Percentiles rank a stretch among this genome's conserved stretches.
Conservation (phyloP, 2,888 invertebrate species). For the Lithodes maja region DNA sequence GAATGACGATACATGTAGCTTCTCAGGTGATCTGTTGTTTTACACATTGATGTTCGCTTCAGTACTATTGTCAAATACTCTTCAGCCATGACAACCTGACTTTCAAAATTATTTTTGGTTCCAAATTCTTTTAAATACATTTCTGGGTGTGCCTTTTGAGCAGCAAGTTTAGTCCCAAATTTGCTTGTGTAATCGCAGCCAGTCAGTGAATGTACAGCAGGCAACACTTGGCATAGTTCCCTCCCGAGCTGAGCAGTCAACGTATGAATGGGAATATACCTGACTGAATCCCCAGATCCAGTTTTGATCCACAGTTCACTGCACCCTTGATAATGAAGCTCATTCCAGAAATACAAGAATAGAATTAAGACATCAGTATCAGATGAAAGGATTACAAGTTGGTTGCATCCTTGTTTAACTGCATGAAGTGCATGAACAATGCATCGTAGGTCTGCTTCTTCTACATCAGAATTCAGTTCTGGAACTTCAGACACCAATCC, state of each 20-base stretch:
- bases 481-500: slow-evolving; percentile 25
- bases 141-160: neutral
- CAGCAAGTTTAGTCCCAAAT: slow-evolving; percentile 29
- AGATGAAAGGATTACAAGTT: slow-evolving; percentile 18
- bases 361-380: slow-evolving; percentile 20
- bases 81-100: too few relatives aligned
- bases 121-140: too few relatives aligned
- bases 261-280: slow-evolving; percentile 20
- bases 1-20: too few relatives aligned
- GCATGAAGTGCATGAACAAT: slow-evolving; percentile 10
- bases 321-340: neutral
- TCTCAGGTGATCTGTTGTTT: too few relatives aligned
- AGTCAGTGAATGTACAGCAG: slow-evolving; percentile 13
- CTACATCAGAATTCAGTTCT: slow-evolving; percentile 26
- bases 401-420: slow-evolving; percentile 24
- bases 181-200: slow-evolving; percentile 26
- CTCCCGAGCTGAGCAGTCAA: slow-evolving; percentile 7
- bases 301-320: slow-evolving; percentile 8
- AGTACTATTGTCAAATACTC: too few relatives aligned
- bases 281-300: slow-evolving; percentile 18
- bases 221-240: slow-evolving; percentile 32
- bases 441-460: slow-evolving; percentile 19
- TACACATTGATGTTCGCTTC: too few relatives aligned
- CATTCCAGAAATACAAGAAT: slow-evolving; percentile 11
- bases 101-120: too few relatives aligned